Base-by-base conservation (phyloP, 2,888 invertebrate species). In the Agrotis exclamationis region DNA sequence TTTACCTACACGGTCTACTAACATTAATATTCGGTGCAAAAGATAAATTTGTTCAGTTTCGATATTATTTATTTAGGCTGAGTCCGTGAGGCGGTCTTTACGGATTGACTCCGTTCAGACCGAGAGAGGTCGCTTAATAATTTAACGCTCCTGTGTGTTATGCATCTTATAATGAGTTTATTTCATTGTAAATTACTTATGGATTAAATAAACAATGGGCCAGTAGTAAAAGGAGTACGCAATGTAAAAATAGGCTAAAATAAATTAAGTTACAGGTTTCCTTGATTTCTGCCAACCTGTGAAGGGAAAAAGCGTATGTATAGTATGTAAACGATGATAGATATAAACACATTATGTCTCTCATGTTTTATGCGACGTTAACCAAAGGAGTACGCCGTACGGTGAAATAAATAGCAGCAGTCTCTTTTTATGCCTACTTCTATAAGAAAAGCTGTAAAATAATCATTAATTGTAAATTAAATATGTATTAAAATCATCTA, bases 11-110 rank as follows among this genome's bases (percentile, higher is more conserved):
- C 9, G 20, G 44, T 63, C 51, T 70, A 70, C 51, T 58, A 58
- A 48, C 58, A 70, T 63, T 16, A 24, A 53, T 70, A 62, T 74
- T 50, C 7, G 28, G 63, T 16, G 48, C 28, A 53, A 65, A 65
- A 57, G 60, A 71, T 60, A 78, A 50, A 57, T 78, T 73, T 79
- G 76, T 79, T 73, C 63, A 47, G 66, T 44, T 73, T 47, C 33
- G 28, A 64, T 67, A 63, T 78, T 72, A 80, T 79, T 77, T 77
- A 77, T 77, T 77, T 77, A 77, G 74, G 80, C 47, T 14, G 58
- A 59, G 51, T 65, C 62, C 56, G 63, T 33, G 63, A 24, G 53
- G 47, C 65, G 63, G 66, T 53, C 67, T 74, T 79, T 74, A 79
- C 74, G 79, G 79, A 77, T 77, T 78, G 79, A 70, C 66, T 78